A percentile compares a stretch with the other conserved stretches of the same genome.
Evolutionary conservation across 1,140 invertebrate species (phyloP).

Genomic region (Protaetia brevitarsis): DNA sequence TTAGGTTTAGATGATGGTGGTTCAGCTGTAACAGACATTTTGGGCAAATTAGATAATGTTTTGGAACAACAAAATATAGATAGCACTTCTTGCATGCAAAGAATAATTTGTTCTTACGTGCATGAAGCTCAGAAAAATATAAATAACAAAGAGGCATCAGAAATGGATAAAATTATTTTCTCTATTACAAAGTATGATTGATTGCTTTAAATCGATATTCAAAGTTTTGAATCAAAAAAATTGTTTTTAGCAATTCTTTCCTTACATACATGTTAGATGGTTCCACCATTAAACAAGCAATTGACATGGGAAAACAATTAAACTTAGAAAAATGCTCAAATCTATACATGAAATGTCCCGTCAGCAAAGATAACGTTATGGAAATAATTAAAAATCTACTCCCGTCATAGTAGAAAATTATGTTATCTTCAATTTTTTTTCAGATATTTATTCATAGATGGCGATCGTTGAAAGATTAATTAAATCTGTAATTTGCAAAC

Average conservation of each 20-base stretch:
- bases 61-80: slow-evolving; percentile 73
- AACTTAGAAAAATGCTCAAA: slow-evolving; percentile 58
- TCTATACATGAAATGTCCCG: slow-evolving; percentile 60
- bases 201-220: slow-evolving; percentile 18
- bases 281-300: slow-evolving; percentile 70
- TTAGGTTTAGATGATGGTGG: slow-evolving; percentile 62
- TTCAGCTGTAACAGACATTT: slow-evolving; percentile 59
- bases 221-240: neutral
- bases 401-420: slow-evolving; percentile 44
- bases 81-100: slow-evolving; percentile 73
- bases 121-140: slow-evolving; percentile 64
- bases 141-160: slow-evolving; percentile 58
- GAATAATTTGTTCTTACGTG: slow-evolving; percentile 72
- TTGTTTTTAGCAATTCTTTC: slow-evolving; percentile 62
- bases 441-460: neutral
- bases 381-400: slow-evolving; percentile 60
- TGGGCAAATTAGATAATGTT: slow-evolving; percentile 69
- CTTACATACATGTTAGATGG: slow-evolving; percentile 71
- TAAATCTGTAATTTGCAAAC: neutral
- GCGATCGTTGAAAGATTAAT: neutral
- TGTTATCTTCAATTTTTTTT: neutral
- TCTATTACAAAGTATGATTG: slow-evolving; percentile 59
- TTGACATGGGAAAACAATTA: slow-evolving; percentile 61
- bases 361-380: slow-evolving; percentile 61
- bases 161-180: slow-evolving; percentile 64